Base-by-base conservation (phyloP, 2,888 invertebrate genomes). In the Drosophila siamana region DNA sequence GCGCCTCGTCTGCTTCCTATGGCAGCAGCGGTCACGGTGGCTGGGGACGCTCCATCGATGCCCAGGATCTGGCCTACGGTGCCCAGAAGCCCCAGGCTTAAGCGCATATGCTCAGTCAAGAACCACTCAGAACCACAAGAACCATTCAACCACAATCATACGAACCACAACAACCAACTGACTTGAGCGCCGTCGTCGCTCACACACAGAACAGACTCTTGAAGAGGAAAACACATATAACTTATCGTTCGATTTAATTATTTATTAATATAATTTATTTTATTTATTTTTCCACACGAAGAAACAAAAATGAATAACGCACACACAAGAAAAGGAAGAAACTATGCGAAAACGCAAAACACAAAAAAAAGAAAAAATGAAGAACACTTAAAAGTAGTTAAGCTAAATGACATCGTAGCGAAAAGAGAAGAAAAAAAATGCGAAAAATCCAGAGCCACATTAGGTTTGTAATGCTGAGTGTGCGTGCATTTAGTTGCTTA, bases 31-130 rank as follows among this genome's bases (percentile, higher is more conserved):
- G 95, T 19, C 93, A 93, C 60, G 94, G 94, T 56, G 95, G 95
- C 66, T 96, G 96, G 96, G 96, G 96, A 60, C 94, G 97, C 84
- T 95, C 96, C 62, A 92, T 95, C 73, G 94, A 94, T 72, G 95
- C 96, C 69, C 96, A 97, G 90, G 95, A 95, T 87, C 92, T 97
- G 90, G 97, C 97, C 71, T 97, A 96, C 93, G 94, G 95, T 78
- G 96, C 95, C 77, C 96, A 97, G 92, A 94, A 95, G 92, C 95
- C 95, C 76, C 93, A 87, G 62, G 86, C 85, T 66, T 90, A 90
- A 90, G 70, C 46, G 66, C 26, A 26, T 33, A n/a, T 51, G 43
- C 50, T 60, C 67, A 66, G 76, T 70, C 69, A 78, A 56, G 22
- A 48, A 64, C 59, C 52, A 64, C 46, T 52, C 50, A 19, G 41